phyloP scores from a whole-genome alignment of 2,888 invertebrate genomes.

The Nasonia oneida region DNA sequence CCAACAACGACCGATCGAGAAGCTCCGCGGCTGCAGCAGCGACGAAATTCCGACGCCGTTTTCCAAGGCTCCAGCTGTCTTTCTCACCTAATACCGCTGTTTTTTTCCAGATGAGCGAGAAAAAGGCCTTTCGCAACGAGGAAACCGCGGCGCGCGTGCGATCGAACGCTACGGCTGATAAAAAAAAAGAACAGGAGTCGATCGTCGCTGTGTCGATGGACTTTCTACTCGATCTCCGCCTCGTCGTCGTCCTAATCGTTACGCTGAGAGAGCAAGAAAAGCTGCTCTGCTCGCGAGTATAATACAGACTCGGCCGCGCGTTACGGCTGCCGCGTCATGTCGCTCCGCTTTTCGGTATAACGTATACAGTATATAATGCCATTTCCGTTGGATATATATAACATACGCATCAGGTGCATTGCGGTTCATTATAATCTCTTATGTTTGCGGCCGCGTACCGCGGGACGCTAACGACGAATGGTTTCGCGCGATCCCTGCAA shows the following conservation, averaged over 20 bases:
- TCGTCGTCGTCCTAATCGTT: background rate
- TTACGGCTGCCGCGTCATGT: background rate
- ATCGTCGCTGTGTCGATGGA: background rate
- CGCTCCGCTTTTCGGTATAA: no score
- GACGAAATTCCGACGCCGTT: background rate
- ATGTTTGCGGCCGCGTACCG: no score
- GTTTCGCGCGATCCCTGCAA: background rate
- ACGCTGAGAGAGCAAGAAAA: conserved; percentile 1
- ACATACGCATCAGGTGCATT: no score
- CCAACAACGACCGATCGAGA: conserved; percentile 10
- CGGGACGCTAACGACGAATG: no score
- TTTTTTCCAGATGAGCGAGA: background rate
- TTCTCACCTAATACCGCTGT: background rate
- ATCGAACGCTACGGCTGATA: background rate
- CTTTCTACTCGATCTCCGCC: background rate
- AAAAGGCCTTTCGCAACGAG: conserved; percentile 52
- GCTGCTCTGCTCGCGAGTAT: background rate
- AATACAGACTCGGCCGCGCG: background rate
- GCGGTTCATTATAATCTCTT: no score
- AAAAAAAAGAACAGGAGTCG: conserved; percentile 1
- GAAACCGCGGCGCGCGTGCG: conserved; percentile 11
- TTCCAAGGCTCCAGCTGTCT: background rate
- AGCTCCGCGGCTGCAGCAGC: background rate
- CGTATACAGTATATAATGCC: no score
- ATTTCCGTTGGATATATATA: no score